Base-by-base conservation (phyloP, 1,140 invertebrate genomes). In the Holotrichia oblita region DNA sequence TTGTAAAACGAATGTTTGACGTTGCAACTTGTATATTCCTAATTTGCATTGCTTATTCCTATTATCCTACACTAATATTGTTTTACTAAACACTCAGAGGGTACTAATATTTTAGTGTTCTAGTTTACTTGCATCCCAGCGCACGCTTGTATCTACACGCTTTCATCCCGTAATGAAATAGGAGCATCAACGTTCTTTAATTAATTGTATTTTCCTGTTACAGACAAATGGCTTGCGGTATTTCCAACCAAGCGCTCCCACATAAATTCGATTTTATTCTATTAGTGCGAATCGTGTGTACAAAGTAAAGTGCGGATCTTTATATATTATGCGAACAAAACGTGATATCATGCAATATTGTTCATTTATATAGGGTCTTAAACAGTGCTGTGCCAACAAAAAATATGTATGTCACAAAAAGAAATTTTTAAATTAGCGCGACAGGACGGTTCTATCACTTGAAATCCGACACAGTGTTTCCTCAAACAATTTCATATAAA, bases 221-320 rank as follows among this genome's bases (percentile, higher is more conserved):
- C 88, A 93, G 93, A 93, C 93, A 89, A 94, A 94, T 83, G 93
- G 93, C 20, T 86, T 93, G 78, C 90, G 92, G 85, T 93, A 92
- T 89, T 93, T 93, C 87, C 92, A 93, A 80, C 92, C 92, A 9
- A 90, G 90, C 77, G 89, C 88, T 34, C 88, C 85, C 22, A 85
- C 85, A 83, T 86, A 87, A 85, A 73, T 61, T 12, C 77, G 75
- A 64, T 41, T 73, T 76, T 79, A 74, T 41, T 40, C 12, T 12
- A 27, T 41, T 41, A 41, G 41, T 74, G 48, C 48, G 73, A 74
- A 41, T 20, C 40, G 40, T 42, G 73, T 74, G 34, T 74, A 74
- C 34, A 74, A 74, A 74, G 61, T 69, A 69, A 69, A 69, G 61
- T 69, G 61, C 61, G 22, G 61, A 69, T 69, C 61, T 69, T 69